Conservation (phyloP, 2,888 invertebrate species). For the Therioaphis trifolii region DNA sequence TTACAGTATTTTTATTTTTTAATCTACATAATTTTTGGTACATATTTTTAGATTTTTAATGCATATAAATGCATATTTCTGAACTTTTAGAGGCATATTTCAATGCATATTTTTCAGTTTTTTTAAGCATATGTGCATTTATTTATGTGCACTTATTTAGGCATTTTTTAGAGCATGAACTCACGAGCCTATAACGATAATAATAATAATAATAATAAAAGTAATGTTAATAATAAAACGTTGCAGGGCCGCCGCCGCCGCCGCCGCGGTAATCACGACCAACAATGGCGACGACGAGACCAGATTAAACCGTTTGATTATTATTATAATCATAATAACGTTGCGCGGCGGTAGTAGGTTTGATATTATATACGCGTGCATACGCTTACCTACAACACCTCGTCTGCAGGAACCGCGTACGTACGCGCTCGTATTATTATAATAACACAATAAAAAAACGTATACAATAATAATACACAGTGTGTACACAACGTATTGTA, state of each 20-base stretch:
- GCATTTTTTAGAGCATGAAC: too few species aligned
- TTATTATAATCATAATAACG: too few species aligned
- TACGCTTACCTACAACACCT: not conserved
- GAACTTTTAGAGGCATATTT: too few species aligned
- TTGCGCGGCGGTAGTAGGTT: not conserved
- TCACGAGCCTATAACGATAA: too few species aligned
- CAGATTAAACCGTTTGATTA: conserved; percentile 54
- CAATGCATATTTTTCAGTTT: too few species aligned
- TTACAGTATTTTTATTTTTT: too few species aligned
- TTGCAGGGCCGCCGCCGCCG: not conserved
- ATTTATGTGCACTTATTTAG: too few species aligned
- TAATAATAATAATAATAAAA: not conserved
- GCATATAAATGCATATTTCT: too few species aligned
- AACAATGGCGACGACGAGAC: conserved; percentile 34
- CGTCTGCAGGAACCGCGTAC: not conserved
- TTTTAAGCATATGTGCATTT: too few species aligned
- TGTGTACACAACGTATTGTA: not conserved
- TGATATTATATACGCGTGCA: not conserved
- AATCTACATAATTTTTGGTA: too few species aligned
- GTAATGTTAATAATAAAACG: not conserved
- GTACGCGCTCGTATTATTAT: not conserved
- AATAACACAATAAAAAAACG: not conserved
- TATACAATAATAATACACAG: not conserved
- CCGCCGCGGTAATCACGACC: not conserved
- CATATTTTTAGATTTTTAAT: too few species aligned